phyloP scores from a whole-genome alignment of 2,113 vertebrate genomes.

The Coregonus clupeaformis region DNA sequence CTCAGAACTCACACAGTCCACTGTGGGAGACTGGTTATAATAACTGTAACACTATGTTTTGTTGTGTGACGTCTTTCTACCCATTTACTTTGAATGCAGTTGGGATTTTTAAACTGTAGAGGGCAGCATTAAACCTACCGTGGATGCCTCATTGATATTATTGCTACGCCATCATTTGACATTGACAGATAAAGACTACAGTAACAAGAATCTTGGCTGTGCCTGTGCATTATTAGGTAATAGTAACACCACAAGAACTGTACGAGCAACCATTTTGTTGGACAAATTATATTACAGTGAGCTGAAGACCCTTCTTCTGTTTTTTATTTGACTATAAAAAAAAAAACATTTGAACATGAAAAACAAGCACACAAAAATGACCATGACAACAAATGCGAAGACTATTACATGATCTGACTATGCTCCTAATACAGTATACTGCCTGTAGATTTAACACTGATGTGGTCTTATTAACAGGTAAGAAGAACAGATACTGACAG shows the following conservation, averaged over 20 bases:
- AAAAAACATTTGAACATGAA: constrained; percentile 7
- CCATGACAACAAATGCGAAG: constrained; percentile 44
- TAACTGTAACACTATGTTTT: no score
- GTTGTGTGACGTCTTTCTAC: not conserved
- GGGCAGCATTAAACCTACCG: not conserved
- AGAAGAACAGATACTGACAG: constrained; percentile 8
- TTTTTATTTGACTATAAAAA: constrained; percentile 27
- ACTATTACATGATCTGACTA: constrained; percentile 28
- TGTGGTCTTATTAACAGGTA: not conserved
- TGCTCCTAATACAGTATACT: constrained; percentile 19
- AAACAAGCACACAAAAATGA: not conserved
- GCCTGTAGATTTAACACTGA: constrained; percentile 12
- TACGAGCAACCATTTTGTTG: not conserved
- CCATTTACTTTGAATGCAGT: not conserved
- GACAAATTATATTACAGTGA: not conserved
- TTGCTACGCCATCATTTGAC: not conserved
- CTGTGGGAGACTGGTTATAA: no score
- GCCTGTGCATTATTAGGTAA: not conserved
- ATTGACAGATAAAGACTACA: not conserved
- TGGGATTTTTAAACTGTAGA: not conserved
- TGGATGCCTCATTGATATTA: not conserved
- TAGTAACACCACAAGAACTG: not conserved
- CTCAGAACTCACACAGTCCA: no score
- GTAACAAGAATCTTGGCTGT: not conserved
- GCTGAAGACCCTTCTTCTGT: not conserved